Percentiles rank a stretch among this genome's conserved stretches.
phyloP scores from a whole-genome alignment of 2,797 vertebrate species.

The Chrysocyon brachyurus region DNA sequence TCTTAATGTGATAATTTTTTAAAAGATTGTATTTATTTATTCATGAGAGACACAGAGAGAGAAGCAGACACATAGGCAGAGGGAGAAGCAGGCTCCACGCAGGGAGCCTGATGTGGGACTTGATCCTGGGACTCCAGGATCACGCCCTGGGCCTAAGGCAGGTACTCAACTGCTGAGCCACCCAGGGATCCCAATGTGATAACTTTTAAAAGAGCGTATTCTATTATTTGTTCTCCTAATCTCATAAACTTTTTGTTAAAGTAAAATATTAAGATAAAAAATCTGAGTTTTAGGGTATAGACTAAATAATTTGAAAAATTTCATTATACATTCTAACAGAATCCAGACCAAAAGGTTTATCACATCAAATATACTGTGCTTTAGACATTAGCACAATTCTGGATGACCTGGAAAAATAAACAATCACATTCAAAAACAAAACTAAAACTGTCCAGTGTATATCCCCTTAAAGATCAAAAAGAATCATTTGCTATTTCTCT shows the following conservation, averaged over 20 bases:
- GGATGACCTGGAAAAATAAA: neutral
- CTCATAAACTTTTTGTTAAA: constrained; percentile 8
- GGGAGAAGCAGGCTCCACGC: too few species aligned
- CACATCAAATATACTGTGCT: neutral
- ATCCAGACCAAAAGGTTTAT: neutral
- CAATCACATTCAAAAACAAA: neutral
- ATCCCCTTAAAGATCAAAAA: neutral
- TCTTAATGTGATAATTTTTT: neutral
- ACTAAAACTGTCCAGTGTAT: neutral
- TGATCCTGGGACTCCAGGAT: too few species aligned
- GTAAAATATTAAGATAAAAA: neutral
- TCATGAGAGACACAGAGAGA: too few species aligned
- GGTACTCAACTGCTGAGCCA: too few species aligned
- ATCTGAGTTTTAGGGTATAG: neutral
- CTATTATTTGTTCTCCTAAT: neutral
- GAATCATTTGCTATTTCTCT: neutral
- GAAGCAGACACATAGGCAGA: too few species aligned
- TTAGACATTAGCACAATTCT: neutral
- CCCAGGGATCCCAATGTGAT: neutral
- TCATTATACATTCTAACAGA: neutral
- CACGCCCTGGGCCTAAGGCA: too few species aligned
- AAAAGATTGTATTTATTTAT: too few species aligned
- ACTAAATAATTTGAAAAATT: neutral
- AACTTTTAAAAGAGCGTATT: neutral
- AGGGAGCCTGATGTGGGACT: too few species aligned